Conservation (phyloP, 2,888 invertebrate species). For the Cryptocephalus moraei region DNA sequence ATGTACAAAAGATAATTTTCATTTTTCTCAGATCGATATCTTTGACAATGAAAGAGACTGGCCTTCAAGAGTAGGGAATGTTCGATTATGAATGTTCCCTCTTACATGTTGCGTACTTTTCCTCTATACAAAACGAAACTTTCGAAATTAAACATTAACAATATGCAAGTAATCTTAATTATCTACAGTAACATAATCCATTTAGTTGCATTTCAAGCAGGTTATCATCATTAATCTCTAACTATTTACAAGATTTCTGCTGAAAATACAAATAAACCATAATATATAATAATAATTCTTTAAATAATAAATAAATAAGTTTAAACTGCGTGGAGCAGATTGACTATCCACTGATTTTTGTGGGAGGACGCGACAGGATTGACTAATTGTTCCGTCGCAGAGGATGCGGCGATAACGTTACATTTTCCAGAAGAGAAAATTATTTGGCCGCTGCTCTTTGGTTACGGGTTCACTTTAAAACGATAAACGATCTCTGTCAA, state of each 20-base stretch:
- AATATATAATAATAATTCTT: conserved; percentile 9
- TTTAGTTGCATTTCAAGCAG: no score
- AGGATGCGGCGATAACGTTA: neutral
- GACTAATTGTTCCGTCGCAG: conserved; percentile 24
- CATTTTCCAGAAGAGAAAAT: neutral
- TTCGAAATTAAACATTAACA: conserved; percentile 13
- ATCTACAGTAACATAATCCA: conserved; percentile 1
- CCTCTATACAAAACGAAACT: conserved; percentile 13
- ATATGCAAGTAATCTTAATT: conserved; percentile 2
- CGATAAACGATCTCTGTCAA: conserved; percentile 11
- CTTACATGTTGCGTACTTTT: neutral
- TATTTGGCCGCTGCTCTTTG: conserved; percentile 12
- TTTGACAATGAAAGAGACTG: conserved; percentile 12
- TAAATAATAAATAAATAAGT: conserved; percentile 23
- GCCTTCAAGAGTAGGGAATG: conserved; percentile 20
- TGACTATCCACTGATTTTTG: conserved; percentile 20
- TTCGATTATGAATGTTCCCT: conserved; percentile 7
- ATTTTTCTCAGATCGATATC: conserved; percentile 1
- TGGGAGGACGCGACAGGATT: conserved; percentile 18
- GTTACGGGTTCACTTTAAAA: conserved; percentile 17
- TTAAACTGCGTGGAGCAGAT: conserved; percentile 24
- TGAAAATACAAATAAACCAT: conserved; percentile 5
- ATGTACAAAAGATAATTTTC: conserved; percentile 22
- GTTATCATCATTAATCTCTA: no score
- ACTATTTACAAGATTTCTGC: no score